phyloP scores from a whole-genome alignment of 2,113 vertebrate species.

The Puma concolor region DNA sequence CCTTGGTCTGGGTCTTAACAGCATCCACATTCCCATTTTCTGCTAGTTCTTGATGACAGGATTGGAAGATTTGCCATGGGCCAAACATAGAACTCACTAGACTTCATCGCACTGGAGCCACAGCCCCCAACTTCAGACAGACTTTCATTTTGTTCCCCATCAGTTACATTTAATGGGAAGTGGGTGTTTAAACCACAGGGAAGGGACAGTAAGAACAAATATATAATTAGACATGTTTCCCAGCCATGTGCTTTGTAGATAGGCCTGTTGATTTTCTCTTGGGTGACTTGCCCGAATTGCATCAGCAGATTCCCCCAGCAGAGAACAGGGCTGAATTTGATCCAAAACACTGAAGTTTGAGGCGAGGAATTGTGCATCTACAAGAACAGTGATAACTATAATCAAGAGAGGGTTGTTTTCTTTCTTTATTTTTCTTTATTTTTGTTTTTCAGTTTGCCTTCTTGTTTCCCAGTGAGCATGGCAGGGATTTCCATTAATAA shows the following conservation, averaged over 20 bases:
- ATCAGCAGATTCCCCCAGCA: conserved; percentile 54
- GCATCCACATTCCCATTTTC: background rate
- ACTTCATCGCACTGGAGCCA: background rate
- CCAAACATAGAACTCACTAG: background rate
- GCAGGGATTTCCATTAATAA: conserved; percentile 82
- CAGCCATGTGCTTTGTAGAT: background rate
- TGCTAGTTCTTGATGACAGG: background rate
- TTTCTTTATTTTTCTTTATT: background rate
- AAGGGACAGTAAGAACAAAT: conserved; percentile 54
- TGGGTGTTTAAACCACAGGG: conserved; percentile 53
- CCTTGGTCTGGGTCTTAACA: background rate
- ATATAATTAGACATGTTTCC: conserved; percentile 47
- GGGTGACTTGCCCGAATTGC: conserved; percentile 61
- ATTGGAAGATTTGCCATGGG: background rate
- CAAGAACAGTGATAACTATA: conserved; percentile 70
- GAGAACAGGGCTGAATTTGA: conserved; percentile 71
- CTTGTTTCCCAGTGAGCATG: conserved; percentile 57
- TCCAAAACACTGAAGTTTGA: conserved; percentile 74
- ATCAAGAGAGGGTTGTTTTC: conserved; percentile 65
- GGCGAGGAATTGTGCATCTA: conserved; percentile 62
- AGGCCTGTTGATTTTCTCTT: conserved; percentile 58
- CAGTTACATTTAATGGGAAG: conserved; percentile 53
- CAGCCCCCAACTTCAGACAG: background rate
- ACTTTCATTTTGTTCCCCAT: background rate
- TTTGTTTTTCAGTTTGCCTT: conserved; percentile 76